Base-by-base conservation (phyloP, 2,888 invertebrate genomes). In the Onchidella celtica region DNA sequence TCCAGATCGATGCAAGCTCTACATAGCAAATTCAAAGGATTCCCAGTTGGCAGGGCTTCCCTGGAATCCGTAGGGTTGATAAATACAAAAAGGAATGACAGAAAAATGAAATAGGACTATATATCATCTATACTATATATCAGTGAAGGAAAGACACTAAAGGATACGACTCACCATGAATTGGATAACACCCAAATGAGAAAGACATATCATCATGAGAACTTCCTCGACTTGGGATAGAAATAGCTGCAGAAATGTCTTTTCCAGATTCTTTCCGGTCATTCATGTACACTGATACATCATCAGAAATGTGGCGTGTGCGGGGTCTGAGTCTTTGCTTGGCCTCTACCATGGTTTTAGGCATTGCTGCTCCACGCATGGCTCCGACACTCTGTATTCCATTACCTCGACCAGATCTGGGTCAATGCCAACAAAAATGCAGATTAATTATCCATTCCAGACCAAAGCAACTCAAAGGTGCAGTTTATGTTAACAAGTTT, bases 341-440 rank as follows among this genome's bases (percentile, higher is more conserved):
- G 11, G 83, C 83, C n/a, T 85, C 85, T 2, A 57, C 55, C 55
- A 80, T 70, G 24, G 83, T 79, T 47, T 83, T 81, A 0, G 80
- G 80, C 47, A 78, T 21, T 32, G 76, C 79, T 34, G 84, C 59
- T 0, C 84, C 85, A 0, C 97, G 96, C 76, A 97, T 93, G 90
- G 97, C 24, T 59, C 73, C 61, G 17, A 38, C 24, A 59, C 34
- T 59, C 3, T 97, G 94, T 98, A 98, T 61, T 98, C 96, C 93
- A 98, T 96, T 36, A 96, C 96, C 93, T 98, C 98, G 91, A 98
- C 98, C 2, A 97, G 97, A 92, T 98, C 98, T 85, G 92, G 91
- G 80, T 92, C 90, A 32, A 91, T n/a, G n/a, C n/a, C n/a, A n/a
- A n/a, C n/a, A n/a, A n/a, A n/a, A n/a, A n/a, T n/a, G n/a, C n/a